Evolutionary conservation across 2,113 vertebrate genomes (phyloP).

Genomic region (Aythya baeri): DNA sequence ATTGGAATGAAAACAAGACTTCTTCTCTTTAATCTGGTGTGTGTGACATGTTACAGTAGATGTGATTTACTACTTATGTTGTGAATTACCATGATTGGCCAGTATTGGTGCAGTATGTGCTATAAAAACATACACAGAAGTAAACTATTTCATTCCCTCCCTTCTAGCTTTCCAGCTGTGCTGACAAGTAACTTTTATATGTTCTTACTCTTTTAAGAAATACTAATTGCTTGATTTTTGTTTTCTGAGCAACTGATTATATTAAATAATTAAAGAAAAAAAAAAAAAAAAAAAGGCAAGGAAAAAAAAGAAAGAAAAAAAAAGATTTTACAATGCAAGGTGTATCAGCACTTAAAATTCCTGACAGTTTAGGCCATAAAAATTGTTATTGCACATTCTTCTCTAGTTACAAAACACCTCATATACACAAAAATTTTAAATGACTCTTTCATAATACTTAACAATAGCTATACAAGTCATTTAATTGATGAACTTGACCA

Average conservation of each 20-base stretch:
- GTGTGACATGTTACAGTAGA: fast-evolving
- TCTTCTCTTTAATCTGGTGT: not conserved
- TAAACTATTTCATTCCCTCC: not conserved
- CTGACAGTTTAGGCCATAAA: not conserved
- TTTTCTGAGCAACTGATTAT: not conserved
- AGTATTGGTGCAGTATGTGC: not conserved
- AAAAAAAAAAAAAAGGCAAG: not conserved
- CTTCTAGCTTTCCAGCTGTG: not conserved
- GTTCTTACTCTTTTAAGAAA: not conserved
- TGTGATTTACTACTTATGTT: not conserved
- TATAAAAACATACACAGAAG: not conserved
- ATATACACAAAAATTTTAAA: not conserved
- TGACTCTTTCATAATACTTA: not conserved
- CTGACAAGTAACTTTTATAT: not conserved
- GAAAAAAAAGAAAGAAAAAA: too few species aligned
- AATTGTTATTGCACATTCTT: not conserved
- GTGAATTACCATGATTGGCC: not conserved
- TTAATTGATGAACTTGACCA: not conserved
- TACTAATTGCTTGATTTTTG: not conserved
- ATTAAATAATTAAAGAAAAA: not conserved
- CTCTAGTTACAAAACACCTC: not conserved
- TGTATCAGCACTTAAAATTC: not conserved
- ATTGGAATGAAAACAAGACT: not conserved
- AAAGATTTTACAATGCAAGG: not conserved
- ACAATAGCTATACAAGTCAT: not conserved